Percentiles rank a stretch among this genome's conserved stretches.
Evolutionary conservation across 2,888 invertebrate species (phyloP).

Genomic region (Camptogramma bilineatum): DNA sequence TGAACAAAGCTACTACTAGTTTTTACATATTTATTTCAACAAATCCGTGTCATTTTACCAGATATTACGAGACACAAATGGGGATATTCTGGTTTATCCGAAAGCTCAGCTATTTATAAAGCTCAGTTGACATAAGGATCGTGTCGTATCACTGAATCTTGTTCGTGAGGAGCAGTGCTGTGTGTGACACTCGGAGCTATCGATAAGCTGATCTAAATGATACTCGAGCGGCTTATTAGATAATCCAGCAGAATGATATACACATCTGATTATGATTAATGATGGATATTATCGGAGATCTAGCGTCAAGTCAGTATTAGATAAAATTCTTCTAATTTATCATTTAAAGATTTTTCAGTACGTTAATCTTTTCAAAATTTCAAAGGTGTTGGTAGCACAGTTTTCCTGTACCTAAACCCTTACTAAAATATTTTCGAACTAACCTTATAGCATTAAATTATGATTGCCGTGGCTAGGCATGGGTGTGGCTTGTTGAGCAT

Average conservation of each 20-base stretch:
- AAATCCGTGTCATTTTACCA: conserved; percentile 15
- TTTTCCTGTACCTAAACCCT: too few relatives aligned
- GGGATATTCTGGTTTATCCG: conserved; percentile 25
- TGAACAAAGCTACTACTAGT: background rate
- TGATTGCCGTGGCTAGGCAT: background rate
- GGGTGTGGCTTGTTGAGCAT: background rate
- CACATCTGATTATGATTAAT: conserved; percentile 9
- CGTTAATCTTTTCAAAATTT: background rate
- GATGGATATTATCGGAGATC: background rate
- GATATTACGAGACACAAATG: conserved; percentile 27
- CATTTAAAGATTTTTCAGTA: background rate
- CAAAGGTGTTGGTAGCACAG: background rate
- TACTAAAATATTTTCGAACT: background rate
- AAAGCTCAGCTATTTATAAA: conserved; percentile 34
- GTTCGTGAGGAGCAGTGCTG: conserved; percentile 28
- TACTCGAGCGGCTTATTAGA: conserved; percentile 16
- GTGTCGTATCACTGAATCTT: conserved; percentile 40
- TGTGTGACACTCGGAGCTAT: conserved; percentile 25
- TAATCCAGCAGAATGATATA: conserved; percentile 3
- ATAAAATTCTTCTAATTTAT: background rate
- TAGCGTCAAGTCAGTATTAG: background rate
- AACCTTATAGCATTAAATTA: background rate
- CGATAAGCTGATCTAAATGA: conserved; percentile 28
- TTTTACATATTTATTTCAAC: conserved; percentile 3
- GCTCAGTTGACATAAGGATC: conserved; percentile 36